Evolutionary conservation across 2,113 vertebrate species (phyloP), one percentile per base, ranked within the genome.

Genomic region (Rissa tridactyla): DNA sequence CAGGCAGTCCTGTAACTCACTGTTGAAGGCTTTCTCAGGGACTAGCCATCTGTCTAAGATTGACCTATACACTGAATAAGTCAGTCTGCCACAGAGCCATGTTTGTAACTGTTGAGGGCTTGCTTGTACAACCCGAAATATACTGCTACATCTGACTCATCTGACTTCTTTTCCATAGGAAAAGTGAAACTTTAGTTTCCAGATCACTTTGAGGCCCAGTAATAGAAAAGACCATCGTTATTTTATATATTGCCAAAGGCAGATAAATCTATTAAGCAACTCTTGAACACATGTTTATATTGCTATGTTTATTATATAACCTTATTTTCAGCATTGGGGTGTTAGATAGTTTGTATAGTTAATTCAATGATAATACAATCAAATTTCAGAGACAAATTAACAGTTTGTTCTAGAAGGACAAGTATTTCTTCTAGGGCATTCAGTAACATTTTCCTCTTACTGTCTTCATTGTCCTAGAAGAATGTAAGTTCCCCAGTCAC

Each of bases 21-120:
- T 87, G 21, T 80, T 80, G 73, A 92, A 82, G 83, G 26, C 92
- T 95, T 95, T 97, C 94, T 95, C 29, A 46, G 92, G 94, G 83
- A 91, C 66, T 30, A 92, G 49, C 86, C 92, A 94, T 97, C 73
- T 97, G 77, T 82, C 91, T 89, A 52, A 84, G 76, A 29, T 9
- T 97, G 82, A 96, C 87, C 83, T 95, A 96, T 90, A 73, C 68
- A 66, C 42, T 68, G 61, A 94, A 49, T 47, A 92, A 81, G 70
- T 69, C 88, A 90, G 80, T 47, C 82, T 95, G 90, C 57, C 36
- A 65, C 51, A 82, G 46, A 96, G 44, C 47, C 73, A 58, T 58
- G 38, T 42, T 26, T 85, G 65, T 65, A 84, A 38, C 46, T 66
- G 20, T 73, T 27, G 25, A 77, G 25, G 78, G 6, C 23, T 70